A percentile compares a stretch with the other conserved stretches of the same genome.
phyloP scores from a whole-genome alignment of 2,888 invertebrate genomes.

The Tenthredo livida region DNA sequence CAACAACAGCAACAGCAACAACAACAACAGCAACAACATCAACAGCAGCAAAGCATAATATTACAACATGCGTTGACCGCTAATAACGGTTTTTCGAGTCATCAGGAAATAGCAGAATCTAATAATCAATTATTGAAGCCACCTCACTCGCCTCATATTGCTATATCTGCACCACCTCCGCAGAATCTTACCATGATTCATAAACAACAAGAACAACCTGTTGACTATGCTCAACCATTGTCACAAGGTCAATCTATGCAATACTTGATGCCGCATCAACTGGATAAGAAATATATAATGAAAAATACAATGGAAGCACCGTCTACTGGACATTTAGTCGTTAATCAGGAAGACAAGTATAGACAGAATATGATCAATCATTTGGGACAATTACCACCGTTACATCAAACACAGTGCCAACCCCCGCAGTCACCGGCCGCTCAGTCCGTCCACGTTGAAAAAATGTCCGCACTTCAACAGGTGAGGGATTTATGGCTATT shows the following conservation, averaged over 20 bases:
- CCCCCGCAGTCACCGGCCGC: slow-evolving; percentile 70
- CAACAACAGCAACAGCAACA: slow-evolving; percentile 44
- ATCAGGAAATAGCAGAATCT: slow-evolving; percentile 66
- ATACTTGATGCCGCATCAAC: slow-evolving; percentile 75
- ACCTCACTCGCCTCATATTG: slow-evolving; percentile 71
- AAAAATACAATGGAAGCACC: slow-evolving; percentile 79
- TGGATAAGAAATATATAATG: slow-evolving; percentile 83
- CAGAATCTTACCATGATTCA: slow-evolving; percentile 71
- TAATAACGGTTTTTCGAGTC: slow-evolving; percentile 72
- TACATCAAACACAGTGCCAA: slow-evolving; percentile 72
- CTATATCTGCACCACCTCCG: slow-evolving; percentile 66
- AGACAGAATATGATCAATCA: slow-evolving; percentile 72
- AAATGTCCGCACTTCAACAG: slow-evolving; percentile 70
- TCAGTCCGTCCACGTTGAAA: slow-evolving; percentile 71
- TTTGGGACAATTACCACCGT: slow-evolving; percentile 66
- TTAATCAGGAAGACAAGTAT: slow-evolving; percentile 77
- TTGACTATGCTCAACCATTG: slow-evolving; percentile 70
- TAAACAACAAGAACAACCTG: slow-evolving; percentile 72
- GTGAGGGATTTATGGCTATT: slow-evolving; percentile 62
- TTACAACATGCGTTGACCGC: slow-evolving; percentile 78
- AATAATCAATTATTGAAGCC: slow-evolving; percentile 64
- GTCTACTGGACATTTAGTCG: slow-evolving; percentile 71
- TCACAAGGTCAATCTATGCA: slow-evolving; percentile 61
- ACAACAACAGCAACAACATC: slow-evolving; percentile 60
- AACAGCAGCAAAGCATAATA: slow-evolving; percentile 72